Evolutionary conservation across 2,797 vertebrate genomes (phyloP), one percentile per base, ranked within the genome.

Genomic region (Pelodytes ibericus): DNA sequence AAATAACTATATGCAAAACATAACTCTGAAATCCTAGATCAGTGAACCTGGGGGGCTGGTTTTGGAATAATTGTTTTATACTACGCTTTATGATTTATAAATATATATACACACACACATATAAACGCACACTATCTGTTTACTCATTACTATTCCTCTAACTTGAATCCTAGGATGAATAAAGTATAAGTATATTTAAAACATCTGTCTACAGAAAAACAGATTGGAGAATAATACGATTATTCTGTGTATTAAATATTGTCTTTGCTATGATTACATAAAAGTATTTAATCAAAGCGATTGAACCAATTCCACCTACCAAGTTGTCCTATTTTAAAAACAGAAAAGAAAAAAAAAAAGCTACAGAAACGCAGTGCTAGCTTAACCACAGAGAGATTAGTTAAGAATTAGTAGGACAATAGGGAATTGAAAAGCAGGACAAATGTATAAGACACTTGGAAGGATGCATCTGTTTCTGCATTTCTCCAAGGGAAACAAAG

Each of bases 401-500:
- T 77, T 77, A 77, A 77, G 68, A 77, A 77, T 77, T 71, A 77
- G 75, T 57, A 66, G 61, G 60, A 71, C 75, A 71, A 71, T 65
- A 26, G 75, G 75, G 75, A 63, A 77, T 77, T 65, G 51, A 56
- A 71, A 65, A 77, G 71, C 75, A 77, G 74, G 58, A 77, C 74
- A 24, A 57, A 77, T 62, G n/a, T 71, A 70, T 71, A 71, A 64
- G 68, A 59, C 68, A 77, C 0, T 4, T 73, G 76, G 66, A 80
- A n/a, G 77, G 83, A 83, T 31, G 67, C 75, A 82, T 73, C 84
- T 82, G 80, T 83, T 86, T 64, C 64, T 58, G 29, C 10, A 80
- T 81, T 78, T 44, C 72, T 82, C 49, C 76, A 85, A 83, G 85
- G 80, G 72, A 82, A 86, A 80, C 75, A 71, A 79, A 82, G 78